Conservation (phyloP, 2,797 vertebrate species). For the Anabacerthia variegaticeps region DNA sequence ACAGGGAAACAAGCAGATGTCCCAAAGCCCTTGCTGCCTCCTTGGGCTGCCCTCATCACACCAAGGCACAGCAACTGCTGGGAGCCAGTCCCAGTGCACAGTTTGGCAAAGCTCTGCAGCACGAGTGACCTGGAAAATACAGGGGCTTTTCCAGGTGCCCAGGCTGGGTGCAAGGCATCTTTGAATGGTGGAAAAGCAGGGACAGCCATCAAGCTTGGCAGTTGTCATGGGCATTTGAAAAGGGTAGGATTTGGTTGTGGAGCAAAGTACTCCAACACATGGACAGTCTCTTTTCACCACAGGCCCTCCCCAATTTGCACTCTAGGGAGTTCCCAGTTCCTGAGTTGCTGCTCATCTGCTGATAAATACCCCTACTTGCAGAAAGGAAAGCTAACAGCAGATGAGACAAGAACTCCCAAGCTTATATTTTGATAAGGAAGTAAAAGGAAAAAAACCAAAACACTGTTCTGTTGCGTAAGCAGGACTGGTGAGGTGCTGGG, state of each 20-base stretch:
- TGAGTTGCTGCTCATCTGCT: background rate
- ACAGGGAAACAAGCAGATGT: background rate
- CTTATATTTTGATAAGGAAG: background rate
- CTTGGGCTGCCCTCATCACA: background rate
- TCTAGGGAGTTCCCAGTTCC: background rate
- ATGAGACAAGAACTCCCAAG: background rate
- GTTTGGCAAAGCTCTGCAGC: background rate
- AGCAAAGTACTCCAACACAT: background rate
- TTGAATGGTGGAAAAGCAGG: background rate
- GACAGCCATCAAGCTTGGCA: background rate
- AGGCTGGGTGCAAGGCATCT: background rate
- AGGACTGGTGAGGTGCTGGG: background rate
- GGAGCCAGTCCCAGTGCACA: rapidly evolving
- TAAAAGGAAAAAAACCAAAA: background rate
- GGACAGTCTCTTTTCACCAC: background rate
- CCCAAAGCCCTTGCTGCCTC: background rate
- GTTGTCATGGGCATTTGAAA: background rate
- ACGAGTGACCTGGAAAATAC: rapidly evolving
- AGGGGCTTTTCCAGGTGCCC: background rate
- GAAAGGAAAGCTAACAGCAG: background rate
- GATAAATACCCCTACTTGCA: background rate
- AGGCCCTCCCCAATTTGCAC: background rate
- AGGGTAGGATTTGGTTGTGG: background rate
- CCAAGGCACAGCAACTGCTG: background rate
- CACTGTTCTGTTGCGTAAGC: background rate